Evolutionary conservation across 2,113 vertebrate genomes (phyloP), one percentile per base, ranked within the genome.

Genomic region (Haemorhous mexicanus): DNA sequence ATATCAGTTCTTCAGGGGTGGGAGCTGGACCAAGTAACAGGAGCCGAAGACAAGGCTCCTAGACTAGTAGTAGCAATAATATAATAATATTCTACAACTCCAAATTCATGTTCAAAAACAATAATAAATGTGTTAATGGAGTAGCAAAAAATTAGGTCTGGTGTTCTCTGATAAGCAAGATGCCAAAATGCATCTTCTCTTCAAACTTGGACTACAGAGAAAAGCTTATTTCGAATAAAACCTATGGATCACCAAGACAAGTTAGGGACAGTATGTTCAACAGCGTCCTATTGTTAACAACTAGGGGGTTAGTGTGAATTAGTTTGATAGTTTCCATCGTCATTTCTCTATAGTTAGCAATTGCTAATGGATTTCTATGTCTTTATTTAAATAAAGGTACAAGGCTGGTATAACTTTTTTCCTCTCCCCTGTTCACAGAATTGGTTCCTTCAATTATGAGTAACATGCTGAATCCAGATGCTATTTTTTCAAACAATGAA

Each of bases 401-500:
- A 47, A 55, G 43, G 7, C 53, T 93, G 16, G 10, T 73, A 7
- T 37, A 84, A 94, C 21, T 32, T n/a, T 35, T 47, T 47, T 46
- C 28, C 11, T 87, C n/a, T 89, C 50, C 7, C 72, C 66, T 82
- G 28, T 85, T 94, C 80, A 61, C 95, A 99, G 98, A 98, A 68
- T 66, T 98, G 95, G 98, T 99, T 66, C 98, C 98, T 63, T 98
- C 97, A 13, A 98, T 99, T 77, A 98, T 98, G 96, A 98, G 87
- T 93, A 99, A 98, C 96, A 98, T 98, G 72, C 97, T 99, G 93
- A 98, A 99, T 94, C 99, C 99, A 0, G 98, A 99, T 97, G 99
- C 98, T 63, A 99, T 99, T 86, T 99, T 99, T 97, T 98, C 99
- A 28, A 99, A 99, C 98, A 99, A 99, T 61, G 99, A 99, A 97